These are phyloP conservation scores for Pitta sordida DNA, from an alignment of 2,113 vertebrate species.

Conservation along the genomic window DNA sequence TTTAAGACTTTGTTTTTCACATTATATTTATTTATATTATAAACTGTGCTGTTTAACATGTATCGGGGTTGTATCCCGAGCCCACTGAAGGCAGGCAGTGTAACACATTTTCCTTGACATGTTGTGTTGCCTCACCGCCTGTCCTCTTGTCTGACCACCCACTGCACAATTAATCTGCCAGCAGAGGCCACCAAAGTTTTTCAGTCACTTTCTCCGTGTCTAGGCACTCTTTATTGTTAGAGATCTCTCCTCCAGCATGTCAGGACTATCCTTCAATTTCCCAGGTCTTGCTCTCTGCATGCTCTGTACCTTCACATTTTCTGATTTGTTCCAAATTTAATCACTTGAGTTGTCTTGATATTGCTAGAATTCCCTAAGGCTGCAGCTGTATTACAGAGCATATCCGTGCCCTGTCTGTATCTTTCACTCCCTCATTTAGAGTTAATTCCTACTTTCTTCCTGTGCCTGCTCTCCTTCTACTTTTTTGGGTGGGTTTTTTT, in stretches of 20 bases:
- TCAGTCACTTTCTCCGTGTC: not conserved
- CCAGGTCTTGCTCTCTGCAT: not conserved
- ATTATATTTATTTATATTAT: too few relatives aligned
- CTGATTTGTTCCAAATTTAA: not conserved
- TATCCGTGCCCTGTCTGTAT: not conserved
- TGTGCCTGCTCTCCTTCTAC: not conserved
- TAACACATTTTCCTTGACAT: not conserved
- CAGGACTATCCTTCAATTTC: not conserved
- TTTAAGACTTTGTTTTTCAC: not conserved
- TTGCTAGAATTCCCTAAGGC: not conserved
- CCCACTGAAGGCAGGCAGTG: not conserved
- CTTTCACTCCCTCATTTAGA: not conserved
- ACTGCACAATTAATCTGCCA: not conserved
- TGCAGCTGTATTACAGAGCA: not conserved
- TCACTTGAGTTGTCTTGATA: not conserved
- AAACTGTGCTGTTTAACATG: rapidly evolving
- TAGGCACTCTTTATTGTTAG: not conserved
- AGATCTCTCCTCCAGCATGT: not conserved
- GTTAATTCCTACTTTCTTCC: not conserved
- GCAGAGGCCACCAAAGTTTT: not conserved
- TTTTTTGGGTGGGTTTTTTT: not conserved
- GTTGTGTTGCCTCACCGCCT: rapidly evolving
- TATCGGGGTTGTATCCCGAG: not conserved
- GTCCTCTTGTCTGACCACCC: not conserved
- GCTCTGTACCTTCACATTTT: not conserved